Base-by-base conservation (phyloP, 2,888 invertebrate genomes). In the Synanthedon formicaeformis region DNA sequence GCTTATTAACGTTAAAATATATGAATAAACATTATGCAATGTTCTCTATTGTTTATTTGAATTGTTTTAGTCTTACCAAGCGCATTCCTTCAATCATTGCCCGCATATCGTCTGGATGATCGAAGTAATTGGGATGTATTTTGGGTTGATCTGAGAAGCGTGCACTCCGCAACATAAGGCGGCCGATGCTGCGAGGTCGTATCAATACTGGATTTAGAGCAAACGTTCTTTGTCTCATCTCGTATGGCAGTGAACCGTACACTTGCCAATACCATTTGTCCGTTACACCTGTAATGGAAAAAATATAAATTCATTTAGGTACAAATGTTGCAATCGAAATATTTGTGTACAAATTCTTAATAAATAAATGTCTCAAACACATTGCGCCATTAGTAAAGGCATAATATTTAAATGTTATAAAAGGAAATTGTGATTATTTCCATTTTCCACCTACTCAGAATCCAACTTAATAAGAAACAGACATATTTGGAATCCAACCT, bases 111-210 rank as follows among this genome's bases (percentile, higher is more conserved):
- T 91, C 89, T 3, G 89, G 89, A 64, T 92, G 80, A 53, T 91
- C 85, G 70, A 96, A 93, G 76, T 96, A 97, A 79, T 97, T 96
- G 0, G 95, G 92, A 51, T 94, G 89, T 66, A 97, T 91, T 53
- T 89, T 79, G 0, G 97, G 97, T 77, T 92, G 91, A 52, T 93
- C 91, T 23, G 90, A 81, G 0, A 96, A 95, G 81, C 94, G 91
- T 0, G 86, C 78, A 53, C 92, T 92, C 55, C 90, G 90, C 51
- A 98, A 80, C 14, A 84, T 89, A 50, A 95, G 87, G 50, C 93
- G 86, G 0, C 95, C 95, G 14, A 91, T 87, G 62, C 95, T 95
- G 54, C 91, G 90, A 0, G 95, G 95, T 16, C 92, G 88, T 68
- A 95, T 80, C 27, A 95, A 77, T 18, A 95, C 90, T 0, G 94